phyloP scores from a whole-genome alignment of 2,888 invertebrate genomes.

The Drosophila peninsularis region DNA sequence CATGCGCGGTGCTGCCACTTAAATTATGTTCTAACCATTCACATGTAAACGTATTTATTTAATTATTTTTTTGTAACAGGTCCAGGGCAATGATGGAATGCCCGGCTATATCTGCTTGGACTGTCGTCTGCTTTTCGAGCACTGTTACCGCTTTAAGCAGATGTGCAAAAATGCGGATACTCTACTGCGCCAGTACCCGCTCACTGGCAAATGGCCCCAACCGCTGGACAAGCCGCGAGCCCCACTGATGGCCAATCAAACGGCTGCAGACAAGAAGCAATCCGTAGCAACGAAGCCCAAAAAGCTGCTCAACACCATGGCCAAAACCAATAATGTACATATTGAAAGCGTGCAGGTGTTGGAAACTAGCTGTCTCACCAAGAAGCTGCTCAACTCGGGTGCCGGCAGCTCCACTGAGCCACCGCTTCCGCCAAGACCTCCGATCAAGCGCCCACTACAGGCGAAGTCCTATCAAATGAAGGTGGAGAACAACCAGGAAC shows the following conservation, averaged over 20 bases:
- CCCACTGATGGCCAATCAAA: conserved; percentile 59
- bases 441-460: conserved; percentile 1
- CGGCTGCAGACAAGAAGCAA: conserved; percentile 9
- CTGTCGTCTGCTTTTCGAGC: conserved; percentile 89
- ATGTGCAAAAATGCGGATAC: conserved; percentile 91
- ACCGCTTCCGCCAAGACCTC: conserved; percentile 16
- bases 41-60: conserved; percentile 13
- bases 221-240: conserved; percentile 84
- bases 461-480: conserved; percentile 67
- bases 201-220: conserved; percentile 87
- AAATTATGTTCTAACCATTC: conserved; percentile 8
- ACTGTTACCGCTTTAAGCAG: conserved; percentile 90
- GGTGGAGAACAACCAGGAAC: conserved; percentile 80
- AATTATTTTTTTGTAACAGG: conserved; percentile 57
- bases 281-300: conserved; percentile 41
- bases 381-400: conserved; percentile 62
- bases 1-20: conserved; percentile 45
- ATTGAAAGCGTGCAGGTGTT: conserved; percentile 56
- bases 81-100: conserved; percentile 88
- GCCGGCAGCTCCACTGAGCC: conserved; percentile 50
- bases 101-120: conserved; percentile 89
- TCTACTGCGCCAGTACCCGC: conserved; percentile 88
- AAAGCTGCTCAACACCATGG: conserved; percentile 63
- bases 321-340: conserved; percentile 37
- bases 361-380: conserved; percentile 49